A percentile compares a stretch with the other conserved stretches of the same genome.
phyloP scores from a whole-genome alignment of 2,888 invertebrate genomes.

The Sinohyriopsis cumingii region DNA sequence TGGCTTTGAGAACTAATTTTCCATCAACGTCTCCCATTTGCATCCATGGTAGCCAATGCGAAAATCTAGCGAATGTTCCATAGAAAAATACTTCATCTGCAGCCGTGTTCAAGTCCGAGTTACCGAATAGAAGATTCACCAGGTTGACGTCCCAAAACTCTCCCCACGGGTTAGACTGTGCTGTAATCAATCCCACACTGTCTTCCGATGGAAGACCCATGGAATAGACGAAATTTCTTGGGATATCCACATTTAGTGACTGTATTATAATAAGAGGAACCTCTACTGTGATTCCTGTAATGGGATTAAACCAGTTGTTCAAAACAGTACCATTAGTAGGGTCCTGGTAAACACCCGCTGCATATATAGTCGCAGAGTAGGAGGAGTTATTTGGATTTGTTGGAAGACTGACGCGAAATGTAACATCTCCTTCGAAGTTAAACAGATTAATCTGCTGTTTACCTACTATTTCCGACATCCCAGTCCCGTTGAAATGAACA shows the following conservation, averaged over 20 bases:
- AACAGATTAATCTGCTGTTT: conserved; percentile 25
- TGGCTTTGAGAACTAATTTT: conserved; percentile 30
- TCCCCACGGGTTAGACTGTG: conserved; percentile 13
- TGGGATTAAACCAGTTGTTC: conserved; percentile 26
- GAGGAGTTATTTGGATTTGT: too few species aligned
- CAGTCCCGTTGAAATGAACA: conserved; percentile 28
- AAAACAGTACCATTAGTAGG: conserved; percentile 16
- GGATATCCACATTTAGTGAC: conserved; percentile 15
- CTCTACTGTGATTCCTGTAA: conserved; percentile 24
- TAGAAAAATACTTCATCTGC: conserved; percentile 16
- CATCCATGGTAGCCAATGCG: conserved; percentile 42
- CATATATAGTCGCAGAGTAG: not conserved
- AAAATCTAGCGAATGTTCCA: conserved; percentile 30
- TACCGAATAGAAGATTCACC: conserved; percentile 25
- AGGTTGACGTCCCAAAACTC: conserved; percentile 28
- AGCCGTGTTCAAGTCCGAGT: conserved; percentile 8
- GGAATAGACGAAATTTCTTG: conserved; percentile 25
- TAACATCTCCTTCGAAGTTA: conserved; percentile 17
- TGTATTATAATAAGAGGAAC: conserved; percentile 4
- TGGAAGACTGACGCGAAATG: conserved; percentile 15
- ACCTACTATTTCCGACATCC: conserved; percentile 34
- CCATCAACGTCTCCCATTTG: conserved; percentile 32
- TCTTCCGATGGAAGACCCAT: conserved; percentile 26
- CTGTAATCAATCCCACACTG: conserved; percentile 26
- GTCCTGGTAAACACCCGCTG: conserved; percentile 9